Percentiles rank a stretch among this genome's conserved stretches.
phyloP scores from a whole-genome alignment of 2,113 vertebrate genomes.

The Erpornis zantholeuca region DNA sequence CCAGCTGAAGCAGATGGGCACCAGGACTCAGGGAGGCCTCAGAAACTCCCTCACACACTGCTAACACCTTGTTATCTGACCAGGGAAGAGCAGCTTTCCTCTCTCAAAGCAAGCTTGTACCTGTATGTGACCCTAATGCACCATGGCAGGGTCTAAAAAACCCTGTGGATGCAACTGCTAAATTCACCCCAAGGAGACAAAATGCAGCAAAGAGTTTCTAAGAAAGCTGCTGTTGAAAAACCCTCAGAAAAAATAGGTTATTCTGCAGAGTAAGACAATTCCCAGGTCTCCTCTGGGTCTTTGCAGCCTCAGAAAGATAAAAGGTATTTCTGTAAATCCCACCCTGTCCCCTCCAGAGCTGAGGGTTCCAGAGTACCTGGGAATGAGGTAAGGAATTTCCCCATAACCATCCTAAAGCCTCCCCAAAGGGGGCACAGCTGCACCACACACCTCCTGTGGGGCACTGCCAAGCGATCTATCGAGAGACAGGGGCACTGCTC shows the following conservation, averaged over 20 bases:
- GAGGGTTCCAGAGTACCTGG: background rate
- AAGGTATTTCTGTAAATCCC: background rate
- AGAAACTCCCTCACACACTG: background rate
- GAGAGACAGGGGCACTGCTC: background rate
- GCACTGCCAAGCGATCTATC: background rate
- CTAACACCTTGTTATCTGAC: background rate
- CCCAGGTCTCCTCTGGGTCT: background rate
- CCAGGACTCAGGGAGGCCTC: background rate
- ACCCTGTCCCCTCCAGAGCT: rapidly evolving
- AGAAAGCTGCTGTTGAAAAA: background rate
- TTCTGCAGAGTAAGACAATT: background rate
- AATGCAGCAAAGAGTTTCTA: background rate
- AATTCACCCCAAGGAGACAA: background rate
- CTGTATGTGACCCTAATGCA: background rate
- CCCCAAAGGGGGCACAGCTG: background rate
- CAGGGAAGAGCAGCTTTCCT: background rate
- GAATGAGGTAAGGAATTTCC: background rate
- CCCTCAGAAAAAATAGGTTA: background rate
- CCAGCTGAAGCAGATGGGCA: background rate
- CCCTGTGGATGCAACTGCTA: background rate
- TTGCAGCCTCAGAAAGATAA: background rate
- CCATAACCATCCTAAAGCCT: background rate
- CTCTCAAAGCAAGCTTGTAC: background rate
- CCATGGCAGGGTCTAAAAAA: background rate
- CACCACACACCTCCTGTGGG: background rate